Conservation (phyloP, 64 coral and sea anemone genomes). For the Acropora yongei region DNA sequence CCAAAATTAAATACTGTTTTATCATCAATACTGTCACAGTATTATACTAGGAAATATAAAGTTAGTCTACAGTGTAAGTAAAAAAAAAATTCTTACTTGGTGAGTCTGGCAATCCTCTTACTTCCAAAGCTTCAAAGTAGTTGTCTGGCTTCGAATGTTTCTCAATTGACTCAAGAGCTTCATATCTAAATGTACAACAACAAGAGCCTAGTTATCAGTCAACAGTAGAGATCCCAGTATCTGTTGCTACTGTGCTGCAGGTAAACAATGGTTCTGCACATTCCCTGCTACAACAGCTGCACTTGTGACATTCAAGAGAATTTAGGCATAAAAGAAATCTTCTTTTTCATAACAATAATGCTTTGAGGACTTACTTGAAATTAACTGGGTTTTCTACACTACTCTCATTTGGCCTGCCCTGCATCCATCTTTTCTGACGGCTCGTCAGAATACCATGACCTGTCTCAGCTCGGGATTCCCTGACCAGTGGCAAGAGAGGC, state of each 20-base stretch:
- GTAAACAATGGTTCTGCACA: too few species aligned
- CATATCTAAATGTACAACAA: constrained; percentile 42
- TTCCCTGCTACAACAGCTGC: too few species aligned
- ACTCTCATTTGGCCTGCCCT: constrained; percentile 73
- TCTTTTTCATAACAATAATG: too few species aligned
- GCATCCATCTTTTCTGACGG: constrained; percentile 80
- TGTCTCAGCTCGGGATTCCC: constrained; percentile 81
- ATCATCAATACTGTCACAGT: too few species aligned
- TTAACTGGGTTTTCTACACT: constrained; percentile 92
- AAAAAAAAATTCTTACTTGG: constrained; percentile 43
- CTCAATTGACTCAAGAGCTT: constrained; percentile 84
- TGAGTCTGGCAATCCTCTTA: constrained; percentile 83
- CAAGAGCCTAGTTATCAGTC: too few species aligned
- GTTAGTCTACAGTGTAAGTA: neutral
- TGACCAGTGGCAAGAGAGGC: constrained; percentile 79
- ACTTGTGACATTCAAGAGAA: neutral
- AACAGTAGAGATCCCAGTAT: too few species aligned
- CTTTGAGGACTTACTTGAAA: constrained; percentile 71
- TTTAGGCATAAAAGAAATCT: neutral
- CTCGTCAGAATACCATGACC: constrained; percentile 86
- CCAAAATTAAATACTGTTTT: too few species aligned
- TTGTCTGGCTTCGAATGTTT: constrained; percentile 76
- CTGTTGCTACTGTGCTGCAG: too few species aligned
- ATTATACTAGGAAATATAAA: neutral
- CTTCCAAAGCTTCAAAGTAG: constrained; percentile 81